Conservation (phyloP, 2,888 invertebrate genomes). For the Andrena praecox region DNA sequence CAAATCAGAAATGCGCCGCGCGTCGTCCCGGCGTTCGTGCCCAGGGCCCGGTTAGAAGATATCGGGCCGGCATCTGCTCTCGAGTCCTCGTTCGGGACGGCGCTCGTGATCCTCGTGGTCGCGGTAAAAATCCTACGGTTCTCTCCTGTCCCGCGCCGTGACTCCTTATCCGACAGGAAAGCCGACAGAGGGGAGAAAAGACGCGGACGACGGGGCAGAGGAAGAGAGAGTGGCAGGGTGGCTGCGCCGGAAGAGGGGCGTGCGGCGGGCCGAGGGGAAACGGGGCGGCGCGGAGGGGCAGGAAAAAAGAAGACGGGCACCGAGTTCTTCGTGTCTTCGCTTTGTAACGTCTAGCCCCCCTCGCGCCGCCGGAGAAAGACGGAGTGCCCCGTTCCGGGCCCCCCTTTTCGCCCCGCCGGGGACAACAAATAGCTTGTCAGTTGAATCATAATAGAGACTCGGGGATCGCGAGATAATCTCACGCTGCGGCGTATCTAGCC, state of each 20-base stretch:
- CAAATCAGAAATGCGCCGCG: constrained; percentile 71
- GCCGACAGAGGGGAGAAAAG: constrained; percentile 3
- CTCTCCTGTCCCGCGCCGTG: constrained; percentile 60
- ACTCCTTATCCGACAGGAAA: constrained; percentile 42
- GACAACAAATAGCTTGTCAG: constrained; percentile 82
- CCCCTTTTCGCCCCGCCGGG: constrained; percentile 37
- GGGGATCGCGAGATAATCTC: constrained; percentile 79
- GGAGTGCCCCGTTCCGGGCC: constrained; percentile 54
- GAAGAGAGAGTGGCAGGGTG: background rate
- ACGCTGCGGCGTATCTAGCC: constrained; percentile 64
- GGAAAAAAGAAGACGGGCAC: constrained; percentile 1
- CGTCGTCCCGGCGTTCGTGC: constrained; percentile 55
- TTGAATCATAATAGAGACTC: constrained; percentile 81
- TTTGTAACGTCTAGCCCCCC: constrained; percentile 64
- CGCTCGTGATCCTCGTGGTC: constrained; percentile 69
- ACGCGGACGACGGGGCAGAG: background rate
- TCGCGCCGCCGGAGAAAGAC: constrained; percentile 30
- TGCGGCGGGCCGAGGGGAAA: background rate
- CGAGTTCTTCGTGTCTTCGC: constrained; percentile 56
- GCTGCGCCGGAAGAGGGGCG: background rate
- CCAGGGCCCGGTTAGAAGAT: constrained; percentile 57
- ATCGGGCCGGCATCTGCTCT: constrained; percentile 70
- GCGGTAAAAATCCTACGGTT: constrained; percentile 67
- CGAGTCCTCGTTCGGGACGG: constrained; percentile 51
- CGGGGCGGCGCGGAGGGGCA: background rate